Evolutionary conservation across 2,888 invertebrate species (phyloP), one percentile per base, ranked within the genome.

Genomic region (Megastigmus dorsalis): DNA sequence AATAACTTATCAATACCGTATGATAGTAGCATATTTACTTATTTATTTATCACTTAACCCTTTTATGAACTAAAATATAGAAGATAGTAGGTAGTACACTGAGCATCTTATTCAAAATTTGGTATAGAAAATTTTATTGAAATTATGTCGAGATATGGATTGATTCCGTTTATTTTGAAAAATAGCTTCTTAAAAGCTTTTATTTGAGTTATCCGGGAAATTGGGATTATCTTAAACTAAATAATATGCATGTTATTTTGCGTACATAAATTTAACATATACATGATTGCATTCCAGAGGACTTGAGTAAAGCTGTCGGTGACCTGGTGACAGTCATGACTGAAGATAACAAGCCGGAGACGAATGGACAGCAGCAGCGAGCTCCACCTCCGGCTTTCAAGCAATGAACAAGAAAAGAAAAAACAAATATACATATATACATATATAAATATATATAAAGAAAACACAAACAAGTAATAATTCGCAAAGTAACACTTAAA

Each of bases 241-340:
- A n/a, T 20, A 55, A 54, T 5, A 28, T 13, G 5, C 9, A 3
- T 41, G 26, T 33, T 15, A 41, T 10, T 18, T 36, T 5, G 6
- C 36, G 30, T 3, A 3, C 15, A n/a, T n/a, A n/a, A n/a, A 7
- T 23, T 45, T 55, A 67, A 59, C 9, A 18, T n/a, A 15, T 57
- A 60, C 38, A 33, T 30, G 3, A 20, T 74, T 54, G 74, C 75
- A 48, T 80, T 90, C 57, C 90, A 93, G 95, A 94, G 87, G 95
- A 96, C 89, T 91, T 97, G 79, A 95, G 95, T 72, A 93, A 93
- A 88, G 96, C 95, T 74, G 95, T 97, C 80, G 95, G 95, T 84
- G 94, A 95, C 84, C 90, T 97, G 84, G 97, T 97, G 78, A 95
- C 95, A 54, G 96, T 95, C 65, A 96, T 97, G 92, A 95, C 94